Conservation (phyloP, 2,797 vertebrate species). For the Buceros bicornis region DNA sequence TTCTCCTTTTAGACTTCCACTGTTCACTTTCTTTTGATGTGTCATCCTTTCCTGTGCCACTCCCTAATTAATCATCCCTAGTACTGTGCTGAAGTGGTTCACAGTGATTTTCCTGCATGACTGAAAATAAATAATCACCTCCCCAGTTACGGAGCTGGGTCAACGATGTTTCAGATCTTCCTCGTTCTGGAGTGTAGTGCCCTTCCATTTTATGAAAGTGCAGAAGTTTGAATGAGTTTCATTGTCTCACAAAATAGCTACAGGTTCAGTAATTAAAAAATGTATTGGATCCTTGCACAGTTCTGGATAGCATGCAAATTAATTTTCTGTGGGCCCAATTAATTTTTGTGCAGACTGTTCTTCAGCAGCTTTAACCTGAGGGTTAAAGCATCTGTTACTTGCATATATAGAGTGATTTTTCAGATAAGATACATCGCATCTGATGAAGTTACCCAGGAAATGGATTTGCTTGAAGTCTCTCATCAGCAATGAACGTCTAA, state of each 20-base stretch:
- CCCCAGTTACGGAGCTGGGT: background rate
- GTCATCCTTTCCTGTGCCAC: slow-evolving; percentile 31
- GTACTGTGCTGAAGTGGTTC: background rate
- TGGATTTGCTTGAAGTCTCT: background rate
- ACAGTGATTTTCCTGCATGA: background rate
- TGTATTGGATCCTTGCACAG: background rate
- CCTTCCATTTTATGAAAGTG: background rate
- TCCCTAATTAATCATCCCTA: slow-evolving; percentile 1
- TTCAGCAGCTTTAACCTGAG: background rate
- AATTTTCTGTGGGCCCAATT: background rate
- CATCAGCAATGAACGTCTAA: background rate
- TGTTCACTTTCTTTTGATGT: background rate
- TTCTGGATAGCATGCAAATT: background rate
- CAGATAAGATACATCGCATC: background rate
- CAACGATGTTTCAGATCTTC: background rate
- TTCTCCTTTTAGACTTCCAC: background rate
- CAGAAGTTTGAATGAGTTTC: background rate
- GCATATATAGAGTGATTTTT: background rate
- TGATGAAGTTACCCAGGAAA: background rate
- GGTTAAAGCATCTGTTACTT: background rate
- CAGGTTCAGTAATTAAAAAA: background rate
- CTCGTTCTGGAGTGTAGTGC: background rate
- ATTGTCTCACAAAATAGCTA: background rate
- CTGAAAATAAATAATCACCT: background rate
- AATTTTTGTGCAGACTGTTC: background rate